Evolutionary conservation across 2,797 vertebrate genomes (phyloP).

Genomic region (Chelon auratus): DNA sequence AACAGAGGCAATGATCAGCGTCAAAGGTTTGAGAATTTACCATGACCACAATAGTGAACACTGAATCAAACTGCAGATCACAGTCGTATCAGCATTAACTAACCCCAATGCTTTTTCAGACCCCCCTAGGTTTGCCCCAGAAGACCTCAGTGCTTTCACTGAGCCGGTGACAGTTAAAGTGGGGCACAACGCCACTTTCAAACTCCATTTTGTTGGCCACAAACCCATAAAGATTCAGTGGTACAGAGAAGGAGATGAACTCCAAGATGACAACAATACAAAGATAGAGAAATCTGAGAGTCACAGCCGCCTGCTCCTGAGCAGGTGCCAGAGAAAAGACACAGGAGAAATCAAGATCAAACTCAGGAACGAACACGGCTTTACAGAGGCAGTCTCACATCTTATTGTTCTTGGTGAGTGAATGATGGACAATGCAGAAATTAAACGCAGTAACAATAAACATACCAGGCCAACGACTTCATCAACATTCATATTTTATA

Average conservation of each 20-base stretch:
- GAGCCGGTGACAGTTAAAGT: constrained; percentile 86
- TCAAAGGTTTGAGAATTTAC: constrained; percentile 83
- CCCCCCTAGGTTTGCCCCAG: constrained; percentile 85
- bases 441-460: background rate
- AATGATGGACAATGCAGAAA: background rate
- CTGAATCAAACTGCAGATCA: background rate
- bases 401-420: constrained; percentile 88
- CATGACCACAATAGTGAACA: background rate
- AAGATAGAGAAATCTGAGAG: constrained; percentile 80
- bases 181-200: constrained; percentile 85
- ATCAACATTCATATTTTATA: background rate
- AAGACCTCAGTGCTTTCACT: constrained; percentile 79
- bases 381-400: constrained; percentile 80
- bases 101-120: constrained; percentile 73
- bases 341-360: constrained; percentile 88
- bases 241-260: constrained; percentile 87
- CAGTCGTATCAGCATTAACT: background rate
- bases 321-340: constrained; percentile 85
- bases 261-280: constrained; percentile 74
- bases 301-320: constrained; percentile 85
- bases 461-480: background rate
- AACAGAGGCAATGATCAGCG: constrained; percentile 86
- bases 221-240: constrained; percentile 86
- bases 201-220: constrained; percentile 85
- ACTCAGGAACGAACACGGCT: constrained; percentile 88